Base-by-base conservation (phyloP, 2,797 vertebrate genomes). In the Huso huso region DNA sequence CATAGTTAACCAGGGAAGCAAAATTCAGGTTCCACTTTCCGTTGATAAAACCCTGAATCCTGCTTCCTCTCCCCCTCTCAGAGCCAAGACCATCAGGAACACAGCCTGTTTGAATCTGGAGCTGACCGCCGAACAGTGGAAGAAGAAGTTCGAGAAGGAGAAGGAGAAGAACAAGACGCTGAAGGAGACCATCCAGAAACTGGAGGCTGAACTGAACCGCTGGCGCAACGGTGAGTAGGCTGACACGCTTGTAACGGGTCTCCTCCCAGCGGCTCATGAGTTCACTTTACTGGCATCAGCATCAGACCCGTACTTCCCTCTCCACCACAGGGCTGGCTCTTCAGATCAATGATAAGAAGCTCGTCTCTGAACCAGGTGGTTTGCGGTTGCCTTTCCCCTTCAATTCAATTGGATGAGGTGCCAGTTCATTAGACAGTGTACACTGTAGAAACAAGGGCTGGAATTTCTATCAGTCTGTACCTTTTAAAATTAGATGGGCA, bases 51-150 rank as follows among this genome's bases (percentile, higher is more conserved):
- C 62, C 55, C 6, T 1, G 5, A n/a, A 18, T 8, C 23, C 23
- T 2, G 4, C 4, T 37, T 37, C 23, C 23, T 37, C 2, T 15
- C 50, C 64, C 51, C 6, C 6, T 37, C 10, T 6, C 71, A 98
- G 96, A 74, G 96, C 95, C 66, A 98, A 98, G 88, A 98, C 95
- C 64, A 98, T 98, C 77, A 94, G 94, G 82, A 98, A 97, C 76
- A 90, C 93, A 0, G 94, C 93, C 0, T 92, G 91, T 0, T 93
- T 98, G 78, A 98, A 98, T 81, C 86, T 97, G 82, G 96, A 98
- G 86, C 84, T 98, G 82, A 98, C 95, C 7, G 95, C 95, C 0
- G 95, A 98, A 85, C 95, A 98, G 78, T 98, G 96, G 96, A 96
- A 95, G 91, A 95, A 92, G 88, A 97, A 97, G 75, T 98, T 92